Evolutionary conservation across 2,797 vertebrate species (phyloP), one percentile per base, ranked within the genome.

Genomic region (Spinibarbus caldwelli): DNA sequence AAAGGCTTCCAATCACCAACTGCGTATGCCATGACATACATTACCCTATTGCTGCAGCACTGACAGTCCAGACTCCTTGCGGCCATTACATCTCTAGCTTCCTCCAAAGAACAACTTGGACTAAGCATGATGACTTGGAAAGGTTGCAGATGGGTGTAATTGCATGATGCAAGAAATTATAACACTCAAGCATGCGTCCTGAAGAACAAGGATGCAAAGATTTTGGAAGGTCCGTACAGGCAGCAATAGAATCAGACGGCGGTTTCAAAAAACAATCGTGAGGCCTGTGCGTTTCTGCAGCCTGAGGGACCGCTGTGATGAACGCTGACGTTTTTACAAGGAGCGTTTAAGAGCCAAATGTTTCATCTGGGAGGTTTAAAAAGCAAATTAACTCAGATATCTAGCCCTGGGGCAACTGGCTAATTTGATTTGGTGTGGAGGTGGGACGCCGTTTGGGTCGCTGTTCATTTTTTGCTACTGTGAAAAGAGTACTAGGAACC

Each of bases 401-500:
- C 78, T 82, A 47, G 43, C 87, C 88, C 85, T 78, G 26, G 78
- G 86, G 89, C 80, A 78, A 80, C 34, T 59, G 62, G 67, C 80
- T 89, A 85, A 90, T 89, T 90, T 89, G 85, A 89, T 87, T 87
- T 84, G 71, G 79, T 82, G 68, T 87, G 77, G 81, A 78, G 83
- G 83, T 68, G 85, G 70, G 71, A 71, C 6, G 6, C 67, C 3
- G 43, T 36, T 67, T 2, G 47, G 38, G 59, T 38, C 7, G 9
- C 11, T 43, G 45, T 78, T 57, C 17, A 49, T 86, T 59, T 43
- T 84, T 86, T 86, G 29, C 41, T 45, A 34, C 52, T 80, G 71
- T 84, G 59, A 31, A 71, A 70, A 85, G 66, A 80, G 68, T 75
- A 59, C 36, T 17, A 82, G 68, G 45, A 38, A 54, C 21, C 41